phyloP scores from a whole-genome alignment of 1,140 invertebrate genomes.

The Potamilus streckersoni region DNA sequence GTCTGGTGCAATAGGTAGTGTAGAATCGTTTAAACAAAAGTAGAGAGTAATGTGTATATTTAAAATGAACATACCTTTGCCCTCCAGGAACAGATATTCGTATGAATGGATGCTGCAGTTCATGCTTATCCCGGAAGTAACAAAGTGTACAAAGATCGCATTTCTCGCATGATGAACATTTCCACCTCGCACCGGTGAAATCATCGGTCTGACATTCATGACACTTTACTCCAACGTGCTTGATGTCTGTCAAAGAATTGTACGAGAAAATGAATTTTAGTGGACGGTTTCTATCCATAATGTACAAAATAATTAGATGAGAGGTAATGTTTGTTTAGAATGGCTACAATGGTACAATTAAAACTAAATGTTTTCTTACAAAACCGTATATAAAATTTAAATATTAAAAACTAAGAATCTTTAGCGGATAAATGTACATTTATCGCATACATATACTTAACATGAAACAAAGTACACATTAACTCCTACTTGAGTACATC shows the following conservation, averaged over 20 bases:
- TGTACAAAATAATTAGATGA: too few species aligned
- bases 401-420: too few species aligned
- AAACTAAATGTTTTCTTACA: too few species aligned
- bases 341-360: not conserved
- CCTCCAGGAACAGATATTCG: slow-evolving; percentile 27
- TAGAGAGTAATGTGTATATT: too few species aligned
- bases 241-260: slow-evolving; percentile 12
- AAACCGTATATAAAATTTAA: too few species aligned
- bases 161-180: slow-evolving; percentile 13
- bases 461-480: too few species aligned
- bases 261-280: not conserved
- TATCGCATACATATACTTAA: too few species aligned
- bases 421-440: too few species aligned
- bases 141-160: slow-evolving; percentile 19
- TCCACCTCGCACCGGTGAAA: slow-evolving; percentile 21
- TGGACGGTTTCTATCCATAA: not conserved
- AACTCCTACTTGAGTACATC: too few species aligned
- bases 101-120: slow-evolving; percentile 39
- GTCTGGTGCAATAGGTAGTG: too few species aligned
- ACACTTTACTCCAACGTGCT: slow-evolving; percentile 16
- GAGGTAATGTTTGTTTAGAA: not conserved
- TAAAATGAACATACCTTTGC: too few species aligned
- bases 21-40: too few species aligned
- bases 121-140: slow-evolving; percentile 32
- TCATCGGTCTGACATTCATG: slow-evolving; percentile 7